Evolutionary conservation across 1,140 invertebrate species (phyloP).

Genomic region (Caenorhabditis inopinata): DNA sequence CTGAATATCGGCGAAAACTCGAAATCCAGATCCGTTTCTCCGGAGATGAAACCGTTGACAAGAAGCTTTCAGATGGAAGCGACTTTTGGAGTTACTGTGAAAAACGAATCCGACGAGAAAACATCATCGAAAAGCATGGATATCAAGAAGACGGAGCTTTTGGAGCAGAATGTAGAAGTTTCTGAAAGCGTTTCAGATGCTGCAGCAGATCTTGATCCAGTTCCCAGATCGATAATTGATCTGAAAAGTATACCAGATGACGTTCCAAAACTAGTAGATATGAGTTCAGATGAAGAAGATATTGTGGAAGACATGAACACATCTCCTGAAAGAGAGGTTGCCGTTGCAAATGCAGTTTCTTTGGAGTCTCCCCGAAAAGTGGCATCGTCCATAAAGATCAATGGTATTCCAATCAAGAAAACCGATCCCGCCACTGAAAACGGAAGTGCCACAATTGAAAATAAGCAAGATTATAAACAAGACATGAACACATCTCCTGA

Average conservation of each 20-base stretch:
- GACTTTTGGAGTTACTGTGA: neutral
- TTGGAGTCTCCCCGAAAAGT: neutral
- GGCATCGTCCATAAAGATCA: neutral
- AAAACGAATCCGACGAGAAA: neutral
- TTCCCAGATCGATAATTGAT: too few relatives aligned
- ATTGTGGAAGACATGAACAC: too few relatives aligned
- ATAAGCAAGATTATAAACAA: neutral
- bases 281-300: neutral
- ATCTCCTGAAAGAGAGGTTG: neutral
- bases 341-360: neutral
- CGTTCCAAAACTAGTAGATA: neutral
- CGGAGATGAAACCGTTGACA: neutral
- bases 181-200: neutral
- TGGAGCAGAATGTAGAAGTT: neutral
- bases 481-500: too few relatives aligned
- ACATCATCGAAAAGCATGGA: neutral
- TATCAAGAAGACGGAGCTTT: neutral
- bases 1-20: neutral
- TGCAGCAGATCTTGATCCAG: too few relatives aligned
- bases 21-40: neutral
- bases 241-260: too few relatives aligned
- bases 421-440: neutral
- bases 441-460: neutral
- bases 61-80: constrained; percentile 12
- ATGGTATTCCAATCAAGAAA: neutral